A percentile compares a stretch with the other conserved stretches of the same genome.
Conservation (phyloP, 2,113 vertebrate species). For the Haemorhous mexicanus region DNA sequence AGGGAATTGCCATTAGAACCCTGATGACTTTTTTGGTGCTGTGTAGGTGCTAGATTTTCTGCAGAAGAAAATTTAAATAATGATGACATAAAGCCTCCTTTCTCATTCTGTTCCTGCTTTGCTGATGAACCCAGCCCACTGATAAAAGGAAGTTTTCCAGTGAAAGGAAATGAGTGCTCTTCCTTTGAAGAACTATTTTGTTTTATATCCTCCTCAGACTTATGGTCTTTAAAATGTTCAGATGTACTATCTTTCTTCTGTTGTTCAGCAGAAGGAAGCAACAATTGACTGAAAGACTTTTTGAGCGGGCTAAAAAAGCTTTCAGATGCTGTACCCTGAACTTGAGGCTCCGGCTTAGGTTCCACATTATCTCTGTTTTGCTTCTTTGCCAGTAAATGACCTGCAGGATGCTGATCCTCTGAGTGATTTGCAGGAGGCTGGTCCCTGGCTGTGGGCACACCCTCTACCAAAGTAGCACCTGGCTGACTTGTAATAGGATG, state of each 20-base stretch:
- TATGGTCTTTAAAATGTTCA: slow-evolving; percentile 54
- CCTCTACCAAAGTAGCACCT: neutral
- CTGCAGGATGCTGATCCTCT: neutral
- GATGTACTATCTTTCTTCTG: slow-evolving; percentile 50
- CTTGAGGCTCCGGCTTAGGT: neutral
- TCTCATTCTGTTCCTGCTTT: slow-evolving; percentile 65
- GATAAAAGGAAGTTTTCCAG: slow-evolving; percentile 74
- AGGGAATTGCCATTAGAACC: neutral
- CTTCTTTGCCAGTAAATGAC: neutral
- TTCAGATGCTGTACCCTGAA: slow-evolving; percentile 19
- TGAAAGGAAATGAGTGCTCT: slow-evolving; percentile 63
- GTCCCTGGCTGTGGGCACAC: rapidly evolving
- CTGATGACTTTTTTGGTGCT: neutral
- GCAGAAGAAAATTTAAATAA: slow-evolving; percentile 78
- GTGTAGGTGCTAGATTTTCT: slow-evolving; percentile 62
- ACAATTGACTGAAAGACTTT: slow-evolving; percentile 85
- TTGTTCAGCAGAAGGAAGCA: slow-evolving; percentile 68
- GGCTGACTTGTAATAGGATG: neutral
- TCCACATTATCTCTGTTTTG: neutral
- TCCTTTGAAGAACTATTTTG: slow-evolving; percentile 53
- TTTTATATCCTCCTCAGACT: slow-evolving; percentile 69
- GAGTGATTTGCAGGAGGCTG: neutral
- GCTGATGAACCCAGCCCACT: slow-evolving; percentile 60
- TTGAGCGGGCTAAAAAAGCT: slow-evolving; percentile 84
- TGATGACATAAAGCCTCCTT: slow-evolving; percentile 71